Percentiles rank a stretch among this genome's conserved stretches.
Conservation (phyloP, 1,140 invertebrate species). For the Heliothis subflexa region DNA sequence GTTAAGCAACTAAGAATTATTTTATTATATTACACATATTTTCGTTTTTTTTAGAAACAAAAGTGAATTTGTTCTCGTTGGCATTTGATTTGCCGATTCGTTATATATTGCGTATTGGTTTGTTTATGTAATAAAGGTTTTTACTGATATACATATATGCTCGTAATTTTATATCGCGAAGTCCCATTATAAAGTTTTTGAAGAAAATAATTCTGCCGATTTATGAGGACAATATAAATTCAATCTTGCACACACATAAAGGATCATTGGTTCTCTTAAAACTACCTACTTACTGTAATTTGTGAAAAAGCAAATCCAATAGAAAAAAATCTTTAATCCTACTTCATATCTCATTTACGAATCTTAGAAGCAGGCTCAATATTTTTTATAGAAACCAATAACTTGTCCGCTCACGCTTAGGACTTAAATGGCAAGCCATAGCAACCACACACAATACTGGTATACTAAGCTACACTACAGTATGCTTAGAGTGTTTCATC, state of each 20-base stretch:
- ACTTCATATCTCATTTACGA: no score
- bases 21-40: background rate
- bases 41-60: background rate
- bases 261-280: no score
- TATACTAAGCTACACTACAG: background rate
- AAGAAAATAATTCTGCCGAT: no score
- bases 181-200: no score
- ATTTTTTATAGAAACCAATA: slow-evolving; percentile 10
- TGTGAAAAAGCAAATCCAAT: background rate
- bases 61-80: background rate
- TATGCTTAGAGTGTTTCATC: no score
- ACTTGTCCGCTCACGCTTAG: slow-evolving; percentile 5
- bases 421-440: slow-evolving; percentile 12
- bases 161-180: no score
- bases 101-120: background rate
- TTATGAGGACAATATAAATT: no score
- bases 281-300: background rate
- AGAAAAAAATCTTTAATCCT: no score
- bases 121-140: no score
- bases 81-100: background rate
- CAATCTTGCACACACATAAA: no score
- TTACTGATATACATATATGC: no score
- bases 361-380: background rate
- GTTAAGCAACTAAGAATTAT: slow-evolving; percentile 17
- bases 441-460: background rate